Evolutionary conservation across 2,797 vertebrate species (phyloP), one percentile per base, ranked within the genome.

Genomic region (Parambassis ranga): DNA sequence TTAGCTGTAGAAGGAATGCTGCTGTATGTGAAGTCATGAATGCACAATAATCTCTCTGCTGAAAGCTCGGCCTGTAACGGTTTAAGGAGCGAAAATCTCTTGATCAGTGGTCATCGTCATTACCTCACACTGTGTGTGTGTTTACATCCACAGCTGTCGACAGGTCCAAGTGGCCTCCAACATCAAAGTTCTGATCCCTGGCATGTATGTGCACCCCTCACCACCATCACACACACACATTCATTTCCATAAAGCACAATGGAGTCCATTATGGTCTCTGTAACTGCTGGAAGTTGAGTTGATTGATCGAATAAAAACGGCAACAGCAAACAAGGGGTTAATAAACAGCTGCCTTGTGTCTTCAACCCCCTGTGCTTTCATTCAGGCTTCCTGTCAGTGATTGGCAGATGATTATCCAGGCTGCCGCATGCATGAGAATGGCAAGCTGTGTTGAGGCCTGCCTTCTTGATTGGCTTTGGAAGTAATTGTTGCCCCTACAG

Each of bases 351-450:
- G 46, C 27, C 16, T 9, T 3, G 22, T 55, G 36, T 27, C 30
- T 26, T 19, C 53, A 50, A 62, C 65, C 70, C 53, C 58, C 62
- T 11, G 23, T 14, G 22, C 7, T 26, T 52, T 62, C 32, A 60
- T 68, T 67, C 62, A 62, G 26, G 31, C 27, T 59, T 58, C 51
- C 47, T 51, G 30, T 4, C 38, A 27, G 60, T 73, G 75, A 75
- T 38, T 76, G 79, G 65, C 68, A 65, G 68, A 58, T 58, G 65
- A 70, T 73, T 75, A 64, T 78, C 47, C 38, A 31, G 23, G 23
- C 38, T 4, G 9, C 63, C 46, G 51, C 50, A n/a, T 32, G 55
- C 48, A 63, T 66, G 32, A 55, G 58, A 79, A 75, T 73, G 56
- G 23, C 26, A 60, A 37, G 37, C 33, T 65, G 43, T 68, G 68